These are phyloP conservation scores for Melieria crassipennis DNA, from an alignment of 2,888 invertebrate genomes.

Conservation along the genomic window DNA sequence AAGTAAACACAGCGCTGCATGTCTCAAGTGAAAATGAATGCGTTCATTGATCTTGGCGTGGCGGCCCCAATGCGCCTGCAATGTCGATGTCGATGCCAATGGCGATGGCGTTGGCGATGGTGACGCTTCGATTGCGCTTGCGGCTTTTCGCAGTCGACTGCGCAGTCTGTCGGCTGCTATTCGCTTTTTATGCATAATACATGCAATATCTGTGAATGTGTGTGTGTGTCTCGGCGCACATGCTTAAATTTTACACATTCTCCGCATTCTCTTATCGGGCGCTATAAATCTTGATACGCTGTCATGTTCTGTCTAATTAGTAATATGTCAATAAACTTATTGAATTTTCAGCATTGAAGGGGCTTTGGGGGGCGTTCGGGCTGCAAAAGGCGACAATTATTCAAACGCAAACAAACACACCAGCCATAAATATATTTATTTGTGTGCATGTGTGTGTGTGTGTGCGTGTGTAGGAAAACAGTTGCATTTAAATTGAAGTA, in stretches of 20 bases:
- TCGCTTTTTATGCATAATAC: not conserved
- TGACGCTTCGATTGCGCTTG: too few species aligned
- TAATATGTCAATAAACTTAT: constrained; percentile 63
- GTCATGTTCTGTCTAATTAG: constrained; percentile 65
- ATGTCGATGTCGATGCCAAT: not conserved
- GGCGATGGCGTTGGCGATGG: not conserved
- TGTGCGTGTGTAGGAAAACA: too few species aligned
- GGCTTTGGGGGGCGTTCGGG: not conserved
- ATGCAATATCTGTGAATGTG: not conserved
- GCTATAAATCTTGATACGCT: constrained; percentile 63
- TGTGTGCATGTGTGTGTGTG: too few species aligned
- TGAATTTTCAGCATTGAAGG: constrained; percentile 26
- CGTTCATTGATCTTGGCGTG: constrained; percentile 44
- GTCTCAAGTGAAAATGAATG: constrained; percentile 57
- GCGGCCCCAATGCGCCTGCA: not conserved
- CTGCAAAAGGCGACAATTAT: too few species aligned
- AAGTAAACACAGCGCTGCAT: constrained; percentile 23
- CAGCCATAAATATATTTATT: too few species aligned
- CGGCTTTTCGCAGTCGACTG: too few species aligned
- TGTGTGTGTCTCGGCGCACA: not conserved
- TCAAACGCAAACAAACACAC: too few species aligned
- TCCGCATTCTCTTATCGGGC: constrained; percentile 42
- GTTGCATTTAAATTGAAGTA: too few species aligned
- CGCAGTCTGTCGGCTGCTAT: too few species aligned
- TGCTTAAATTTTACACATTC: constrained; percentile 23